phyloP scores from a whole-genome alignment of 2,113 vertebrate species.

The Tautogolabrus adspersus region DNA sequence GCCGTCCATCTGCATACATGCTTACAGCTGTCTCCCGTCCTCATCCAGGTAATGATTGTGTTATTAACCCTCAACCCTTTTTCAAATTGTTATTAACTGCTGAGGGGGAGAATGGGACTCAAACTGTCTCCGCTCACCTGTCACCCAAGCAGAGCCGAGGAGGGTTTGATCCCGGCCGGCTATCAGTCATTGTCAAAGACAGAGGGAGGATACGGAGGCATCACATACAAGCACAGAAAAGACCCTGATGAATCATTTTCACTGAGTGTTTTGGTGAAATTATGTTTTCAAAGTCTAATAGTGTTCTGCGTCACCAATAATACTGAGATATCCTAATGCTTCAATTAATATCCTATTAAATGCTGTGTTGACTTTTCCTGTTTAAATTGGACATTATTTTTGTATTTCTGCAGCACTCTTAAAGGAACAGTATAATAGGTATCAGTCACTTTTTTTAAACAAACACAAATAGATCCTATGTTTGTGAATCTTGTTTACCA shows the following conservation, averaged over 20 bases:
- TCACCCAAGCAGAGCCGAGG: conserved; percentile 63
- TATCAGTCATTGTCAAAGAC: conserved; percentile 79
- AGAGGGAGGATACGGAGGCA: conserved; percentile 17
- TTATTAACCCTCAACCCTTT: conserved; percentile 83
- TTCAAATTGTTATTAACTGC: conserved; percentile 83
- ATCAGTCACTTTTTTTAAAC: too few relatives aligned
- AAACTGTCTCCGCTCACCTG: conserved; percentile 81
- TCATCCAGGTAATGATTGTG: conserved; percentile 82
- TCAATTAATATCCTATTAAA: not conserved
- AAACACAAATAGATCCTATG: too few relatives aligned
- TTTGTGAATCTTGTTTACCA: too few relatives aligned
- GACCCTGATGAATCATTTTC: conserved; percentile 3
- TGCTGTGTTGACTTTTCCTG: not conserved
- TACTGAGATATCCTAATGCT: not conserved
- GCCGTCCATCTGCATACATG: conserved; percentile 80
- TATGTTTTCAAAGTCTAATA: conserved; percentile 4
- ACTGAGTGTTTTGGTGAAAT: conserved; percentile 28
- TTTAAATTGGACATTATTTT: too few relatives aligned
- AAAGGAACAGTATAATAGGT: too few relatives aligned
- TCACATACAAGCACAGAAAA: conserved; percentile 27
- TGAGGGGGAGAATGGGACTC: conserved; percentile 72
- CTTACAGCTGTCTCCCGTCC: conserved; percentile 81
- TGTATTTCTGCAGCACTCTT: too few relatives aligned
- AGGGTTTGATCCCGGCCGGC: conserved; percentile 65
- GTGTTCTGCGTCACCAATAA: not conserved